Base-by-base conservation (phyloP, 2,797 vertebrate genomes). In the Eutrigla gurnardus region DNA sequence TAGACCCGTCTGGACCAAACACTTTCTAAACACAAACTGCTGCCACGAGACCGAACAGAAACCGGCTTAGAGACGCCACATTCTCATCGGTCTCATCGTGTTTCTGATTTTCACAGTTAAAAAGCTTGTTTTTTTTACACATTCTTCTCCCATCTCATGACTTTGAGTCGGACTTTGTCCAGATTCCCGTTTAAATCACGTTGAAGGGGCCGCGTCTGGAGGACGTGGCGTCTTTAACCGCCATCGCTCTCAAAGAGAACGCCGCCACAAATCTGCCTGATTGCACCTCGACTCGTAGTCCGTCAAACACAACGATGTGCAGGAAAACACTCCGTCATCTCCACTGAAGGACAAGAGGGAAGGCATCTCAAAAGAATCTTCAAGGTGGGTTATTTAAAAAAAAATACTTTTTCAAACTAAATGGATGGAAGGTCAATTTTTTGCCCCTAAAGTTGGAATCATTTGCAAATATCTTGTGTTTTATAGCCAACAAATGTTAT, bases 241-340 rank as follows among this genome's bases (percentile, higher is more conserved):
- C 45, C 39, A 72, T 71, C 66, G 52, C 55, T 76, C 55, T 78
- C 37, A 2, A 49, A 58, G 70, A 70, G 58, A 53, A 52, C 17
- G 63, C 70, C 54, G 61, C 59, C 71, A 49, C 18, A 65, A 67
- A 81, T 77, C 76, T 33, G 43, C 67, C 70, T 86, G 88, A 89
- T 88, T 89, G 87, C 71, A 45, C 60, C 59, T 25, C 70, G 43
- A 58, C 78, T 88, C 39, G 59, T 35, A 11, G 50, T 68, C 70
- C 60, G 74, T 25, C 25, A 84, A 84, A 70, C 76, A 72, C 72
- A 80, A 65, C 45, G 65, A 84, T 83, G 69, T 67, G 40, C 52
- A 64, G 70, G 70, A 77, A 79, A 88, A 74, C 1, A 33, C 45
- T 39, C 7, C 0, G 49, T 75, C 65, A 73, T 78, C 85, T 78